Base-by-base conservation (phyloP, 2,888 invertebrate species). In the Apamea anceps region DNA sequence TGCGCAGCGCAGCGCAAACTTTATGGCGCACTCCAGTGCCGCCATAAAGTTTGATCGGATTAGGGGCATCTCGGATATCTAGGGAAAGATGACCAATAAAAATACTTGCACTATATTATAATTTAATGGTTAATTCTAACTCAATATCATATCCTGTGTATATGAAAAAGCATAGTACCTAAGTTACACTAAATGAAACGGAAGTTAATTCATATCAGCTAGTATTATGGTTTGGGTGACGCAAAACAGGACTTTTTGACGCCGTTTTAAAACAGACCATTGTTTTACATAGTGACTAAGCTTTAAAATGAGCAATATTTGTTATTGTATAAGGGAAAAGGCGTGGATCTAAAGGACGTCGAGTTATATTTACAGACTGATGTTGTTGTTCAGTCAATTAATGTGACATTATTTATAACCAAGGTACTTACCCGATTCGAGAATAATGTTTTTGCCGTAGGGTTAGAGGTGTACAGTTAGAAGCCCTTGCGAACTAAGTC, bases 241-340 rank as follows among this genome's bases (percentile, higher is more conserved):
- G 32, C 60, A 65, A 57, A 54, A 48, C 32, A 37, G 25, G 15
- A 74, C 25, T 57, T 60, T 67, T 57, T 71, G 10, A n/a, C 25
- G 25, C 32, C 32, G 2, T 37, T 42, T 37, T n/a, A 25, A 37
- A 68, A 72, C 68, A 45, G 18, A 63, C 48, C 51, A 79, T 85
- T 85, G 85, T 82, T 79, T 75, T 60, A 63, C 42, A 74, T 32
- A 48, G 74, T 81, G 71, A 79, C 57, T 63, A 68, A 54, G 71
- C 71, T 72, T 28, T 71, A 66, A 68, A 71, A 76, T 72, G 28
- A 21, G 25, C 42, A 63, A 57, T 70, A 79, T 57, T 70, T 70
- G 32, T 60, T n/a, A n/a, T n/a, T n/a, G n/a, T 18, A 62, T 51
- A 51, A 68, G 76, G 68, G 66, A 77, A 72, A 81, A 63, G 57